Percentiles rank a stretch among this genome's conserved stretches.
Evolutionary conservation across 2,797 vertebrate species (phyloP).

Genomic region (Centroberyx gerrardi): DNA sequence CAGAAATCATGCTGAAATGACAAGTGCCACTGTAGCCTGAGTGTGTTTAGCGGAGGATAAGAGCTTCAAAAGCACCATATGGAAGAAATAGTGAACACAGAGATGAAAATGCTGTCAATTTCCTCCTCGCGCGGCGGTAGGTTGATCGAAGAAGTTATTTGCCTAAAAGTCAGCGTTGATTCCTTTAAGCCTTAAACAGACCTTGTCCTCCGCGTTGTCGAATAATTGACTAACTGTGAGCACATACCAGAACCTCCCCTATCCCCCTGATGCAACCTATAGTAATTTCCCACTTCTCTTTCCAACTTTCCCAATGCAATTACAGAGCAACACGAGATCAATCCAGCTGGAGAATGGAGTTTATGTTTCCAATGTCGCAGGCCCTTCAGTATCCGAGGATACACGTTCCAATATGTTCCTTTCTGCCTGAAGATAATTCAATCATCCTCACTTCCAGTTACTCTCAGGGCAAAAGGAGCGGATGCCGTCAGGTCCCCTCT

Average conservation of each 20-base stretch:
- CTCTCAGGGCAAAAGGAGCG: slow-evolving; percentile 66
- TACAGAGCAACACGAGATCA: slow-evolving; percentile 76
- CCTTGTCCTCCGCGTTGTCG: slow-evolving; percentile 15
- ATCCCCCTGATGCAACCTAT: slow-evolving; percentile 49
- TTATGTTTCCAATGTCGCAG: slow-evolving; percentile 66
- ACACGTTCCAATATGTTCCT: slow-evolving; percentile 72
- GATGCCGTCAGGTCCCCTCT: slow-evolving; percentile 54
- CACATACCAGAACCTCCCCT: slow-evolving; percentile 36
- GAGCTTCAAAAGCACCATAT: not conserved
- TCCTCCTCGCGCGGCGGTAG: not conserved
- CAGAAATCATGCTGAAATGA: not conserved
- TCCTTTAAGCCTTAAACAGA: not conserved
- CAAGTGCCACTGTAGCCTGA: not conserved
- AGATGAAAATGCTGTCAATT: not conserved
- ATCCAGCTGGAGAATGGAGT: slow-evolving; percentile 66
- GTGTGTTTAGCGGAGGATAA: not conserved
- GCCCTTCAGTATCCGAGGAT: slow-evolving; percentile 48
- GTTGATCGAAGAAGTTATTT: slow-evolving; percentile 6
- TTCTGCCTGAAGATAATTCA: slow-evolving; percentile 74
- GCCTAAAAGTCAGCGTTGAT: not conserved
- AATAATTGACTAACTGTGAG: slow-evolving; percentile 45
- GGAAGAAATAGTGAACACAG: not conserved
- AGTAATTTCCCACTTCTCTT: slow-evolving; percentile 40
- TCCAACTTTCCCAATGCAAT: slow-evolving; percentile 72
- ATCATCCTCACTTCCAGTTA: slow-evolving; percentile 76